A percentile compares a stretch with the other conserved stretches of the same genome.
phyloP scores from a whole-genome alignment of 1,140 invertebrate genomes.

The Drosophila azteca region DNA sequence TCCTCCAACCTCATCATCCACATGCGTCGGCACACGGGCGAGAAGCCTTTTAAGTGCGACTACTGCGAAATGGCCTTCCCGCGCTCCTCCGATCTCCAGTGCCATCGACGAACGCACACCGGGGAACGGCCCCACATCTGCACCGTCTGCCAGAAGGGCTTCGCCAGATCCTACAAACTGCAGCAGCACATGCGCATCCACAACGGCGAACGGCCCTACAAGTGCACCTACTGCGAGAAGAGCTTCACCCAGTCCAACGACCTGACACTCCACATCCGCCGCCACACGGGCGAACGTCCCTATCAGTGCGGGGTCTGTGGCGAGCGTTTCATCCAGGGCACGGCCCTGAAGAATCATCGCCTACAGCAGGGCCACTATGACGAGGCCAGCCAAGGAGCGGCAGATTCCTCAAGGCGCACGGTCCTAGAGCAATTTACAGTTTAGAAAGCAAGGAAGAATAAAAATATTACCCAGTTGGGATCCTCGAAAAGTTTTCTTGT shows the following conservation, averaged over 20 bases:
- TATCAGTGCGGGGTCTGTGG: slow-evolving; percentile 83
- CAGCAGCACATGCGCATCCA: slow-evolving; percentile 87
- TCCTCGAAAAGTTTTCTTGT: background rate
- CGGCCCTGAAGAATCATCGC: slow-evolving; percentile 77
- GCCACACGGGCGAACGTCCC: slow-evolving; percentile 86
- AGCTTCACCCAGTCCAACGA: slow-evolving; percentile 86
- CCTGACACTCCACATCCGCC: slow-evolving; percentile 85
- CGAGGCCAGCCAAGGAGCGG: slow-evolving; percentile 12
- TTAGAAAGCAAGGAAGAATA: slow-evolving; percentile 1
- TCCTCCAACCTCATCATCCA: slow-evolving; percentile 86
- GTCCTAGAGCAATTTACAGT: slow-evolving; percentile 40
- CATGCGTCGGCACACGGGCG: slow-evolving; percentile 85
- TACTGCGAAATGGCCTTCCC: slow-evolving; percentile 79
- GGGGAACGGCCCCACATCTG: slow-evolving; percentile 86
- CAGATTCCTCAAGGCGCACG: slow-evolving; percentile 23
- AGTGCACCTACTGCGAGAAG: slow-evolving; percentile 86
- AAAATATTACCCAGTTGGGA: slow-evolving; percentile 11
- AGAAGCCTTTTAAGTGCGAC: slow-evolving; percentile 81
- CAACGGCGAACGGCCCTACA: slow-evolving; percentile 86
- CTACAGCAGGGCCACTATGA: slow-evolving; percentile 66
- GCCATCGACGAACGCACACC: slow-evolving; percentile 86
- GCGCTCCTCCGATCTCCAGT: slow-evolving; percentile 76
- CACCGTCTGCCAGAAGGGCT: slow-evolving; percentile 85
- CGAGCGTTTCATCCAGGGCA: slow-evolving; percentile 81
- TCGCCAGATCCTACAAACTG: slow-evolving; percentile 85